Evolutionary conservation across 1,140 invertebrate genomes (phyloP).

Genomic region (Drosophila mayri): DNA sequence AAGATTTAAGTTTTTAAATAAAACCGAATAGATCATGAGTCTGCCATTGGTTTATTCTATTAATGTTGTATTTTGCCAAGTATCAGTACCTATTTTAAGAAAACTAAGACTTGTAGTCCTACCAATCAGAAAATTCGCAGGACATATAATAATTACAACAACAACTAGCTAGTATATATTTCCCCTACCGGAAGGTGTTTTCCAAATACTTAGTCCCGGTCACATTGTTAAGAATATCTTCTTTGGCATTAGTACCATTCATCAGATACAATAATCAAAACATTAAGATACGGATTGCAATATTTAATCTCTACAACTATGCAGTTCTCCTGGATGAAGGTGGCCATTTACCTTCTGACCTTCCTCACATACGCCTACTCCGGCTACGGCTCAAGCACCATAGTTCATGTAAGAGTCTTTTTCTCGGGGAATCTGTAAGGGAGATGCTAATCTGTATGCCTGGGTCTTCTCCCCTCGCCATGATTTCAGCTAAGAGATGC

Average conservation of each 20-base stretch:
- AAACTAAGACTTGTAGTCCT: neutral
- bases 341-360: constrained; percentile 90
- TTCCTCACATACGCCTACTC: constrained; percentile 92
- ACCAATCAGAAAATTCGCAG: neutral
- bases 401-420: constrained; percentile 86
- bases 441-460: constrained; percentile 14
- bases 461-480: constrained; percentile 1
- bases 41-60: neutral
- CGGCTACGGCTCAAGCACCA: constrained; percentile 91
- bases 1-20: neutral
- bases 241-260: constrained; percentile 9
- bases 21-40: neutral
- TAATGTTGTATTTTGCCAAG: neutral
- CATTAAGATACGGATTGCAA: neutral
- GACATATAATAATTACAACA: neutral
- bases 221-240: constrained; percentile 8
- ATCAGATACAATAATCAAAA: constrained; percentile 9
- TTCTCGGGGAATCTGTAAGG: neutral
- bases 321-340: constrained; percentile 90
- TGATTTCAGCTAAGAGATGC: constrained; percentile 88
- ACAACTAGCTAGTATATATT: neutral
- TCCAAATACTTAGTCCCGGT: neutral
- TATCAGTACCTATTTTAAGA: neutral
- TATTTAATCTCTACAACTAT: constrained; percentile 78
- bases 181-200: neutral